Evolutionary conservation across 1,140 invertebrate species (phyloP), one percentile per base, ranked within the genome.

Genomic region (Papilio machaon): DNA sequence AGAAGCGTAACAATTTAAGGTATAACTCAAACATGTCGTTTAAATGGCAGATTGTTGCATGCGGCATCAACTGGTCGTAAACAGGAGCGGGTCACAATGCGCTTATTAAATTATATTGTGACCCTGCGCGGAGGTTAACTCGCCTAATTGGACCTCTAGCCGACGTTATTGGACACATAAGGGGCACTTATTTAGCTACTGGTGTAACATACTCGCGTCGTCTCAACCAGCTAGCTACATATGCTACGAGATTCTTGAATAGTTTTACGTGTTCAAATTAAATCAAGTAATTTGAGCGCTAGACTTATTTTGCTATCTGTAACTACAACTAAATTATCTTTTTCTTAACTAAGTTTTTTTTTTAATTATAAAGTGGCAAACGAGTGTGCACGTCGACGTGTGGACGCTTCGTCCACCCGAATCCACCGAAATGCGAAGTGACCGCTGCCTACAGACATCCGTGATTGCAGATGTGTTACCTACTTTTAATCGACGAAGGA

Each of bases 91-190:
- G 30, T 54, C 76, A 78, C 76, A 78, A 78, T 78, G 76, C 76
- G 11, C 76, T 78, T 86, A 86, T 86, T 86, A 86, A 81, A 86
- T 86, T 86, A 86, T 76, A 86, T 85, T 85, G 85, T 86, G 85
- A 86, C 85, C 85, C 85, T 80, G 80, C 85, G 81, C 78, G 35
- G 83, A 83, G 85, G 85, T 86, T 86, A 86, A 86, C 84, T 86
- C 82, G 47, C 52, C 73, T 82, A 86, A 86, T 86, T 86, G 85
- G 82, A 83, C 77, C 81, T 83, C 82, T 83, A 81, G 84, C 84
- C 82, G 81, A 81, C 54, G 79, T 81, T 78, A 83, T 82, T 79
- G 64, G 67, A 60, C 49, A 79, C 54, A 64, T 64, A 64, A 64
- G 54, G 77, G 58, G 58, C 17, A 19, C 77, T 79, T 46, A 79